These are phyloP conservation scores for Polyommatus icarus DNA, from an alignment of 2,888 invertebrate species.

Conservation along the genomic window DNA sequence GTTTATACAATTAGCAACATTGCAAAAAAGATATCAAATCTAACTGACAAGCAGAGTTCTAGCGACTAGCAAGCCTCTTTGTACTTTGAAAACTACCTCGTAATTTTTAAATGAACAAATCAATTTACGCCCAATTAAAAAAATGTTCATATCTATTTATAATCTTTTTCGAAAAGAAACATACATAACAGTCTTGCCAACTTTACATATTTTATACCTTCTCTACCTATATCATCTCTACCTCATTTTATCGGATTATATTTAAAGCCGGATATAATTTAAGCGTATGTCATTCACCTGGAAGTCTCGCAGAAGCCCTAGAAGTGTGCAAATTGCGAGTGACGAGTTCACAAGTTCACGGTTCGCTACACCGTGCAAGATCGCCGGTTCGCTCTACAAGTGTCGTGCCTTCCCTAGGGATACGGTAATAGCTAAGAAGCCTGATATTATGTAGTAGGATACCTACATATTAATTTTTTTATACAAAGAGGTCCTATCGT, in stretches of 20 bases:
- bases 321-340: not conserved
- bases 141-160: no score
- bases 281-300: not conserved
- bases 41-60: not conserved
- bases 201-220: not conserved
- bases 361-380: not conserved
- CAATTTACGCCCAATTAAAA: no score
- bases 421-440: not conserved
- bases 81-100: not conserved
- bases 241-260: conserved; percentile 2
- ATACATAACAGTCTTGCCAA: not conserved
- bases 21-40: not conserved
- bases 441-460: not conserved
- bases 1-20: conserved; percentile 4
- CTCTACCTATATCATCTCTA: not conserved
- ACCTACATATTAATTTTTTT: not conserved
- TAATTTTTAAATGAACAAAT: no score
- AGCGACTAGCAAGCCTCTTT: not conserved
- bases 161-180: no score
- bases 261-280: not conserved
- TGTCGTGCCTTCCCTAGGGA: not conserved
- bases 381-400: not conserved
- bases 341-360: conserved; percentile 13
- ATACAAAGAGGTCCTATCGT: not conserved
- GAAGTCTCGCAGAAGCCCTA: conserved; percentile 16